Evolutionary conservation across 2,888 invertebrate species (phyloP), one percentile per base, ranked within the genome.

Genomic region (Protonemura montana): DNA sequence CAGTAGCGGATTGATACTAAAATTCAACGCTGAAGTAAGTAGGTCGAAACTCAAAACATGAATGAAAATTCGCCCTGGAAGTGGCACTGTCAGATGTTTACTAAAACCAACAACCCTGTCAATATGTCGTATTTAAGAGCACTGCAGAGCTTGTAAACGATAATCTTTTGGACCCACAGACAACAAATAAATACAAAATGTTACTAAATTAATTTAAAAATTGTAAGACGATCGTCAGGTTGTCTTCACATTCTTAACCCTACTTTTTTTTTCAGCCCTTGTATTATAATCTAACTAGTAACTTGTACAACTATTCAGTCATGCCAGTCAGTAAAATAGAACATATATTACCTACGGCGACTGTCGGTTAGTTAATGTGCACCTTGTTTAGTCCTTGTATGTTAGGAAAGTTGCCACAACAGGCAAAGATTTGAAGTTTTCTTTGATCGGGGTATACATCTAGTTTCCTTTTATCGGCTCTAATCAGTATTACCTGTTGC

Each of bases 1-100:
- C 59, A 59, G 59, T 29, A 81, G 84, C 84, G 84, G 76, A 84
- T 84, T 84, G 84, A 84, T 84, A 84, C 84, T 84, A 84, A 84
- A 84, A 59, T 84, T 16, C 59, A 59, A 59, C 59, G 3, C 59
- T 59, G 59, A 59, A 59, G 59, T 59, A 59, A 59, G 59, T 59
- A 59, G 59, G 59, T 59, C 59, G 59, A 59, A 59, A 59, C 59
- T 59, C 25, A 27, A 28, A 78, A 30, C 29, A 27, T 30, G 81
- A n/a, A 81, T n/a, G 81, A 30, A n/a, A 30, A n/a, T 81, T 29
- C 30, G 81, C 30, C 28, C 25, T 81, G 81, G 27, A 81, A 2
- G 3, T 59, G 59, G 59, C 21, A 59, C 13, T 21, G 59, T 59
- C 59, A 59, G 59, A 13, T 59, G 59, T 13, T 2, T 59, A 1